Conservation (phyloP, 2,113 vertebrate genomes). For the Chiloscyllium plagiosum region DNA sequence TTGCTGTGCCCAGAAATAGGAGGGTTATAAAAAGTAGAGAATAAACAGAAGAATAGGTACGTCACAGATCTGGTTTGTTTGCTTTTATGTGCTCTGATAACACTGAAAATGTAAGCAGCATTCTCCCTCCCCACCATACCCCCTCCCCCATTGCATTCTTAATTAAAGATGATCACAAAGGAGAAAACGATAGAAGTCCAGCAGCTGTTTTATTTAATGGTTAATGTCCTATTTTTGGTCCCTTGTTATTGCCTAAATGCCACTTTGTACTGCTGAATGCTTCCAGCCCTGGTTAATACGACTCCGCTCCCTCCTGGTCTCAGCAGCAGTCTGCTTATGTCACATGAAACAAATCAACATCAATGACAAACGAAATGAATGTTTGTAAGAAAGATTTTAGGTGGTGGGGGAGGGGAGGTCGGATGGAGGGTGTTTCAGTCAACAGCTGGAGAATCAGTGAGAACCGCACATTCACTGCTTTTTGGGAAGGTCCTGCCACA, state of each 20-base stretch:
- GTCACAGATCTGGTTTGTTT: slow-evolving; percentile 56
- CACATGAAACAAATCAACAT: slow-evolving; percentile 43
- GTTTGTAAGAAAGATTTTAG: neutral
- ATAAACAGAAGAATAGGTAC: slow-evolving; percentile 48
- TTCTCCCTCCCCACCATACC: neutral
- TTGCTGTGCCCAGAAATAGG: slow-evolving; percentile 56
- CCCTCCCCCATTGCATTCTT: slow-evolving; percentile 60
- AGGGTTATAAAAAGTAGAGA: slow-evolving; percentile 56
- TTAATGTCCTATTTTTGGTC: slow-evolving; percentile 55
- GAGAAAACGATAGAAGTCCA: slow-evolving; percentile 52
- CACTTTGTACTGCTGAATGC: neutral
- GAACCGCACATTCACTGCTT: neutral
- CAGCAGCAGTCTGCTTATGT: slow-evolving; percentile 54
- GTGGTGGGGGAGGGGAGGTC: neutral
- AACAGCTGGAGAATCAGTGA: neutral
- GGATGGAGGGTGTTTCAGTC: neutral
- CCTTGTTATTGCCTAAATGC: slow-evolving; percentile 40
- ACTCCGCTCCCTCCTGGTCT: slow-evolving; percentile 46
- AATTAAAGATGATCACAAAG: slow-evolving; percentile 68
- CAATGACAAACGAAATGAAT: neutral
- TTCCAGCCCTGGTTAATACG: slow-evolving; percentile 47
- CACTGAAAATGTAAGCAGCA: slow-evolving; percentile 67
- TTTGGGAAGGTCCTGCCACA: neutral
- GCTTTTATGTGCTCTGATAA: slow-evolving; percentile 59
- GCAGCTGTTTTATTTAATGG: slow-evolving; percentile 55